Evolutionary conservation across 1,140 invertebrate species (phyloP).

Genomic region (Drosophila littoralis): DNA sequence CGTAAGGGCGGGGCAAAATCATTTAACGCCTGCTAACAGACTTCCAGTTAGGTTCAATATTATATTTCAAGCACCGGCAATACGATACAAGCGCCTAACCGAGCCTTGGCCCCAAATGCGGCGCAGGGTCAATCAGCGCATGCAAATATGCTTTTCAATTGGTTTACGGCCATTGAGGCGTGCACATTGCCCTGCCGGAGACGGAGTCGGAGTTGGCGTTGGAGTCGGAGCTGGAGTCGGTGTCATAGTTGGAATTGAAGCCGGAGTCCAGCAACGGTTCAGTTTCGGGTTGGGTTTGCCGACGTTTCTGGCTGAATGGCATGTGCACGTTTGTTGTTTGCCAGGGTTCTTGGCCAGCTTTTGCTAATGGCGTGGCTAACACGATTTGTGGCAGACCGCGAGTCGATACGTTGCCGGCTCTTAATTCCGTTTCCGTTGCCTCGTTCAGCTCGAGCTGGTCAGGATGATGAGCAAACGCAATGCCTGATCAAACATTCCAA

Average conservation of each 20-base stretch:
- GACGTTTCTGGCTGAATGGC: constrained; percentile 13
- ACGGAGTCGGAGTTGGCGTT: constrained; percentile 19
- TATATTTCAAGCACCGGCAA: constrained; percentile 64
- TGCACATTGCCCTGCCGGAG: constrained; percentile 41
- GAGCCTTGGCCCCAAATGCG: constrained; percentile 26
- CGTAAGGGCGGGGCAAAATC: background rate
- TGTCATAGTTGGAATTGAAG: constrained; percentile 18
- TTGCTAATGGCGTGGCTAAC: constrained; percentile 81
- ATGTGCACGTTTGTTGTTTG: constrained; percentile 42
- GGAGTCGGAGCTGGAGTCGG: background rate
- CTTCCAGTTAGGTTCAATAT: constrained; percentile 60
- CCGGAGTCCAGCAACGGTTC: background rate
- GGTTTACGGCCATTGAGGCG: constrained; percentile 77
- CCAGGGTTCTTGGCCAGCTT: constrained; percentile 58
- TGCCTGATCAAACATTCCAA: constrained; percentile 78
- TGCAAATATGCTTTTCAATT: constrained; percentile 82
- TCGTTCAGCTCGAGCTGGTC: constrained; percentile 8
- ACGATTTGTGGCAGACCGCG: constrained; percentile 70
- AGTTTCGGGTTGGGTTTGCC: constrained; percentile 1
- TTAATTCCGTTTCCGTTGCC: constrained; percentile 16
- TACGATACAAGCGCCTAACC: constrained; percentile 44
- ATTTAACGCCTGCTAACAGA: constrained; percentile 56
- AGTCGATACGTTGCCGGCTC: constrained; percentile 48
- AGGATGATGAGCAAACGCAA: constrained; percentile 69
- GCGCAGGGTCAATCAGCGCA: constrained; percentile 69